These are phyloP conservation scores for Scopus umbretta DNA, from an alignment of 2,113 vertebrate genomes.

Conservation along the genomic window DNA sequence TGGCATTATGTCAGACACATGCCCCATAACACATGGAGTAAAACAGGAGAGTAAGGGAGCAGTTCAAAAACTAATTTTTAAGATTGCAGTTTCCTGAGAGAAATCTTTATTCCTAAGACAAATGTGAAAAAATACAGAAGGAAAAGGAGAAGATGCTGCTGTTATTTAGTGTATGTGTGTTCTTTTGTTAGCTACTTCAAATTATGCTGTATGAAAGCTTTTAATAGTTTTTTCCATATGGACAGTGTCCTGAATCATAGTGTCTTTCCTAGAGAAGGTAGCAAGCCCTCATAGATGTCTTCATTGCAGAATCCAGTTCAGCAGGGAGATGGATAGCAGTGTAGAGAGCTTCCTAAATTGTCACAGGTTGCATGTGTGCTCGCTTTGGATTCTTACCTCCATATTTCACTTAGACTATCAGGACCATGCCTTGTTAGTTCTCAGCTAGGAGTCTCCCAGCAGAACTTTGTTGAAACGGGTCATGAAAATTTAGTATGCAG, in stretches of 20 bases:
- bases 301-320: neutral
- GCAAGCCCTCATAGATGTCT: neutral
- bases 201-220: neutral
- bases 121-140: neutral
- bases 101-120: neutral
- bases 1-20: neutral
- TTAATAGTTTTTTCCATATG: neutral
- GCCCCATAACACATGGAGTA: neutral
- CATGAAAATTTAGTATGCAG: neutral
- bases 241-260: neutral
- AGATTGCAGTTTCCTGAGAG: neutral
- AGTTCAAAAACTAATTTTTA: constrained; percentile 19
- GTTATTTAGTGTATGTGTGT: neutral
- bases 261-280: neutral
- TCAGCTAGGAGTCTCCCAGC: neutral
- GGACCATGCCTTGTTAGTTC: neutral
- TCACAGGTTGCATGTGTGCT: neutral
- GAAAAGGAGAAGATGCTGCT: neutral
- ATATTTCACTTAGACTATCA: neutral
- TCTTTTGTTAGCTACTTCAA: neutral
- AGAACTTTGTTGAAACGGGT: neutral
- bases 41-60: neutral
- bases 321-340: neutral
- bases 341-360: neutral
- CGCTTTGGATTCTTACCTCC: neutral